Base-by-base conservation (phyloP, 2,113 vertebrate species). In the Coturnix japonica region DNA sequence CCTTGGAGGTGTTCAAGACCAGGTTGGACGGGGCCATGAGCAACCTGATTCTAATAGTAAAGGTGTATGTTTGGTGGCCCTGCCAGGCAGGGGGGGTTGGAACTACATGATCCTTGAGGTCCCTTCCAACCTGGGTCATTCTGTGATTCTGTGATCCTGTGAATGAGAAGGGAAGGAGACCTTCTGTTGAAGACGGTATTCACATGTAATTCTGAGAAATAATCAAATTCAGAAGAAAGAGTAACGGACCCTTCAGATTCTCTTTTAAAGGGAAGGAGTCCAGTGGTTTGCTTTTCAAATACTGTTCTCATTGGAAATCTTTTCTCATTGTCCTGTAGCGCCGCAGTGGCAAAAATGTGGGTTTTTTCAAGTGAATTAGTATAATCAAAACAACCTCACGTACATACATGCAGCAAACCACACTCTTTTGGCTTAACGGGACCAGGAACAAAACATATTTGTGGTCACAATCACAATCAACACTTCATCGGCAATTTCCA, bases 371-470 rank as follows among this genome's bases (percentile, higher is more conserved):
- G 87, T 47, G 91, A 96, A 80, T 65, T 91, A 67, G 22, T 73
- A 64, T 92, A 95, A 94, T 93, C 91, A 93, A 95, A 96, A 93
- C 95, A 96, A 73, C 85, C 89, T 95, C 92, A 89, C 39, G 56
- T 96, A 96, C 85, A 95, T 89, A 91, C 94, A 95, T 94, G 96
- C 91, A 95, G 67, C 37, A 94, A 92, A 94, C 94, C 96, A 93
- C 89, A 85, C 30, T 96, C 47, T 85, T 79, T 78, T 82, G 86
- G 56, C 81, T 86, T 93, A 83, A 47, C 44, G 67, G 67, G 60
- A 85, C 56, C 53, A 82, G 91, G 89, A 94, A 91, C 91, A 95
- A 91, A 91, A 96, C 87, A 89, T 94, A 91, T 41, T 95, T 95
- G 95, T 96, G 96, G 95, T 94, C 78, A 82, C 64, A 89, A 12